Base-by-base conservation (phyloP, 2,113 vertebrate genomes). In the Eurypyga helias region DNA sequence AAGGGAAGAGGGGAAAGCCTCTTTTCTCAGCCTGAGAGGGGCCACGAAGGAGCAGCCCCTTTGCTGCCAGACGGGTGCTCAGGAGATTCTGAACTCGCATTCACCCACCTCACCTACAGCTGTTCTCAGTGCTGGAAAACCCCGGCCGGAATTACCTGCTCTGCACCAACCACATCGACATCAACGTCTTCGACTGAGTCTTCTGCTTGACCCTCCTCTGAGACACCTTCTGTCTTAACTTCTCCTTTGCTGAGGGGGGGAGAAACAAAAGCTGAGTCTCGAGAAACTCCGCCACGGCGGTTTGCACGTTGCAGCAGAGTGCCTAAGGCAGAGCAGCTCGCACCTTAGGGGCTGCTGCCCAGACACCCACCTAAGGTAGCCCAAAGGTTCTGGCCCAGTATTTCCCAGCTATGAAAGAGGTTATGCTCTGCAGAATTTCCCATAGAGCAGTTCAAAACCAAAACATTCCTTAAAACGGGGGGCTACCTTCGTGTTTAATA, bases 91-190 rank as follows among this genome's bases (percentile, higher is more conserved):
- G 54, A 75, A 46, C 18, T 90, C 29, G 11, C 13, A 20, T 17
- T 54, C n/a, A 62, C 19, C 45, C 66, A 46, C 18, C 48, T 43
- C 73, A 67, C 36, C 33, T 41, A 51, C 45, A 72, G 34, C 38
- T 54, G 23, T 46, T 26, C 64, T 64, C 36, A 80, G 55, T 79
- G 52, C 52, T 81, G 54, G n/a, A 65, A 81, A 92, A 88, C 33
- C 18, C 12, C 0, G 73, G 16, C 18, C 2, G 5, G 17, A 88
- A 88, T 82, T 96, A 98, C 96, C 97, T 97, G 83, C 8, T 96
- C 96, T 89, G 96, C 84, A 45, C 80, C 93, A 91, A 96, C 54
- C 8, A 97, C 95, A 65, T 98, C 96, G 43, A 97, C 52, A 80
- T 96, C 71, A 0, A 89, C 29, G 38, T 97, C 97, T 83, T 96